A percentile compares a stretch with the other conserved stretches of the same genome.
Conservation (phyloP, 2,113 vertebrate genomes). For the Nycticebus coucang region DNA sequence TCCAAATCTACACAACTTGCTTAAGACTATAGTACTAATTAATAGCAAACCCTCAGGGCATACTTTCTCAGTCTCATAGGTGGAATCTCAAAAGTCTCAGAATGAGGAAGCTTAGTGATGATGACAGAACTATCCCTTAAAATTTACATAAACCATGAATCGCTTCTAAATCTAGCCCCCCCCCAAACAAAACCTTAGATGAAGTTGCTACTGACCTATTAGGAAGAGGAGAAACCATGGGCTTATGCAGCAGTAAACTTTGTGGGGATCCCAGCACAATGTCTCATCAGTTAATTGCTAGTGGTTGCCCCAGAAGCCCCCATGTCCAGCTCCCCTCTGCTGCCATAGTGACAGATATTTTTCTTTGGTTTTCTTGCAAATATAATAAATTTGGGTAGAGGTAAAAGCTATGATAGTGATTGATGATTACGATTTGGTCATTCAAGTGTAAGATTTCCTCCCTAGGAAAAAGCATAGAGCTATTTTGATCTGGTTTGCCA, state of each 20-base stretch:
- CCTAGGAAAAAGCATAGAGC: neutral
- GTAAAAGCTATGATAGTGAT: neutral
- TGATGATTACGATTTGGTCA: neutral
- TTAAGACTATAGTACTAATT: conserved; percentile 29
- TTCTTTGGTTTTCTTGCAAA: neutral
- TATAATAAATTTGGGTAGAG: neutral
- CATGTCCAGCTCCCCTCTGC: neutral
- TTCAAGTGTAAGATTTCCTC: neutral
- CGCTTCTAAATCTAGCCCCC: neutral
- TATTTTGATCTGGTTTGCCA: neutral
- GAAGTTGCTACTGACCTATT: neutral
- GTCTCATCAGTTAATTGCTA: neutral
- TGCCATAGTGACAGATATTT: neutral
- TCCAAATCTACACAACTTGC: neutral
- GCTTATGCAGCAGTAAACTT: neutral
- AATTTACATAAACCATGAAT: neutral
- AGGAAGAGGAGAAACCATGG: neutral
- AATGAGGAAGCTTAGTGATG: conserved; percentile 2
- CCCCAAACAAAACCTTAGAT: neutral
- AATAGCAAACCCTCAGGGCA: neutral
- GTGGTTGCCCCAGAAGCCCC: neutral
- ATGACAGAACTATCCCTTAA: neutral
- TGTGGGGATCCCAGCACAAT: neutral
- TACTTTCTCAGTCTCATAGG: neutral
- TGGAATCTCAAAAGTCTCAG: neutral